Evolutionary conservation across 2,797 vertebrate genomes (phyloP).

Genomic region (Propithecus deckenii): DNA sequence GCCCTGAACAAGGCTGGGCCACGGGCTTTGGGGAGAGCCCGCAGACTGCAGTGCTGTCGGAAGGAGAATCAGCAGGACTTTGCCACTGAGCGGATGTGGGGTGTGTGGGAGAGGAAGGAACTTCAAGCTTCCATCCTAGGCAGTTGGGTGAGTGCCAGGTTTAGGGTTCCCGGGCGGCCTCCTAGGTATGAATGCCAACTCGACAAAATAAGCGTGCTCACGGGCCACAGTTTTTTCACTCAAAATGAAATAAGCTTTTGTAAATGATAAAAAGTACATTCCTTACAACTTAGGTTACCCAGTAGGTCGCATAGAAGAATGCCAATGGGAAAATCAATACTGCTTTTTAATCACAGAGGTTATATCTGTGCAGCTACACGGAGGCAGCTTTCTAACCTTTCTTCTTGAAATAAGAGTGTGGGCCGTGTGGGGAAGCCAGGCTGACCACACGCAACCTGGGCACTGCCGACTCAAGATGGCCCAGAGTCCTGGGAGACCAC

Average conservation of each 20-base stretch:
- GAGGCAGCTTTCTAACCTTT: not conserved
- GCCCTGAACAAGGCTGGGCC: not conserved
- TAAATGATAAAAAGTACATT: not conserved
- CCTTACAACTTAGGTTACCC: not conserved
- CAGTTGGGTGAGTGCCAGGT: too few relatives aligned
- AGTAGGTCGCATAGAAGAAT: not conserved
- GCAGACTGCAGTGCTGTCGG: fast-evolving
- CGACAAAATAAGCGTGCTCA: not conserved
- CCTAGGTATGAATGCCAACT: not conserved
- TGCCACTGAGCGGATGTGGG: too few relatives aligned
- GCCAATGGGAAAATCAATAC: not conserved
- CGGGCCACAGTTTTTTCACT: not conserved
- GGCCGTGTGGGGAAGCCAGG: not conserved
- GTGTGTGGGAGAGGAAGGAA: not conserved
- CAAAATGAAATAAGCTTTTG: not conserved
- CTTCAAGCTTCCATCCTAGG: not conserved
- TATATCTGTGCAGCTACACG: not conserved
- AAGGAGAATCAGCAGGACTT: not conserved
- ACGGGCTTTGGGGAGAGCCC: not conserved
- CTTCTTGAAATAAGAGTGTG: not conserved
- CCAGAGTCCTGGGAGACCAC: not conserved
- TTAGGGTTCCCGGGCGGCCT: not conserved
- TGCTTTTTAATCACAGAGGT: not conserved
- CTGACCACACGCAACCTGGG: fast-evolving
- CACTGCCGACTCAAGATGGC: not conserved